These are phyloP conservation scores for Podarcis muralis DNA, from an alignment of 2,113 vertebrate species.

Conservation along the genomic window DNA sequence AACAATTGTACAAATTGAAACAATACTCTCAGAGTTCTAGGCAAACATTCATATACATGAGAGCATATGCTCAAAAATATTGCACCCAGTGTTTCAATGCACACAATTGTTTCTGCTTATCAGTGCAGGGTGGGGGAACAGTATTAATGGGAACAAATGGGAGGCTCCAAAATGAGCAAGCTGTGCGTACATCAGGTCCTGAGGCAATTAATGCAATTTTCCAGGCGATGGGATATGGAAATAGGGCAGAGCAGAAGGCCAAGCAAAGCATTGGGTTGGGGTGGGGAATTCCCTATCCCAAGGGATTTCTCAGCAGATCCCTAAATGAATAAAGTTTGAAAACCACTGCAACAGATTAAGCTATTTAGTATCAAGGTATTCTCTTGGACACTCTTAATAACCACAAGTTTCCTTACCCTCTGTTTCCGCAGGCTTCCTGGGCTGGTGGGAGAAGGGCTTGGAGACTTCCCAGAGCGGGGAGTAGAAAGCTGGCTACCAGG, in stretches of 20 bases:
- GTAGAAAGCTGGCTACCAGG: slow-evolving; percentile 97
- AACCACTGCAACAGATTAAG: not conserved
- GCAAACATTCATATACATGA: not conserved
- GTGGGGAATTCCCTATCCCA: not conserved
- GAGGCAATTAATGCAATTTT: not conserved
- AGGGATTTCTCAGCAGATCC: not conserved
- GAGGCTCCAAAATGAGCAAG: not conserved
- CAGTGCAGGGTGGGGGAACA: too few species aligned
- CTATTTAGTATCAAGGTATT: not conserved
- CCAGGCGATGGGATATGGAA: not conserved
- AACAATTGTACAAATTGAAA: not conserved
- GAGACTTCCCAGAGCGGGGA: slow-evolving; percentile 95
- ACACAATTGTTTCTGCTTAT: not conserved
- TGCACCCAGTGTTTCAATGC: not conserved
- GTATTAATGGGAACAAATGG: not conserved
- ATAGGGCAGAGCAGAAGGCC: not conserved
- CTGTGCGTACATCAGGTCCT: not conserved
- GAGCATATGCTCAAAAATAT: not conserved
- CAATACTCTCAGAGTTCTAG: not conserved
- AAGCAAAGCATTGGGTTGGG: not conserved
- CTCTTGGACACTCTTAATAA: slow-evolving; percentile 41
- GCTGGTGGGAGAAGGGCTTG: slow-evolving; percentile 94
- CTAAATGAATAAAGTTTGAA: not conserved
- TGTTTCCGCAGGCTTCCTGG: slow-evolving; percentile 93
- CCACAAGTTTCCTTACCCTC: slow-evolving; percentile 83